Evolutionary conservation across 2,113 vertebrate species (phyloP).

Genomic region (Gorsachius goisagi): DNA sequence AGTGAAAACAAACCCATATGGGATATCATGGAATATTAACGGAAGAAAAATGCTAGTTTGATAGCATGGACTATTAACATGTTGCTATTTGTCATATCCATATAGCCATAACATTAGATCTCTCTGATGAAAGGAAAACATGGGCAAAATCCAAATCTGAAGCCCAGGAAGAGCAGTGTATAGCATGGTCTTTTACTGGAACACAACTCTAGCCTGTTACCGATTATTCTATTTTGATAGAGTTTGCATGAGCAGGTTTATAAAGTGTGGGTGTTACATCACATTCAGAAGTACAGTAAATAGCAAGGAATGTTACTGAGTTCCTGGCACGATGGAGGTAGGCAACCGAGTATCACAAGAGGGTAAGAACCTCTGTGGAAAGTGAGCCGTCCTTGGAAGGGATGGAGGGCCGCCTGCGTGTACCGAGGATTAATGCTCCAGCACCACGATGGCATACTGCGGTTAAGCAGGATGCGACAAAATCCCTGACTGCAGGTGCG

Average conservation of each 20-base stretch:
- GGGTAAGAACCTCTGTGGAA: neutral
- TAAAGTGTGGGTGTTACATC: neutral
- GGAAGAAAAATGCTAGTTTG: neutral
- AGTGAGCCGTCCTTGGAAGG: too few relatives aligned
- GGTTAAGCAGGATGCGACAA: neutral
- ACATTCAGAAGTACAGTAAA: neutral
- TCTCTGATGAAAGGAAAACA: neutral
- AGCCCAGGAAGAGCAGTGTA: neutral
- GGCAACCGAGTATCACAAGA: neutral
- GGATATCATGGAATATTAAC: neutral
- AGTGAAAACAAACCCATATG: neutral
- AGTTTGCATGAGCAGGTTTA: neutral
- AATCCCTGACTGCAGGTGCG: neutral
- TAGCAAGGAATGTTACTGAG: neutral
- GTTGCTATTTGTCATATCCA: neutral
- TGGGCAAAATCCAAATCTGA: too few relatives aligned
- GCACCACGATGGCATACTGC: neutral
- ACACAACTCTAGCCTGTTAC: neutral
- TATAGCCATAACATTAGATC: neutral
- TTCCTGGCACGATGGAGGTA: neutral
- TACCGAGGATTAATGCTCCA: neutral
- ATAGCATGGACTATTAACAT: neutral
- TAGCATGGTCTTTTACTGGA: neutral
- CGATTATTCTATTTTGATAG: too few relatives aligned
- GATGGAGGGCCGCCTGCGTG: neutral